phyloP scores from a whole-genome alignment of 2,113 vertebrate genomes.

The Pica pica region DNA sequence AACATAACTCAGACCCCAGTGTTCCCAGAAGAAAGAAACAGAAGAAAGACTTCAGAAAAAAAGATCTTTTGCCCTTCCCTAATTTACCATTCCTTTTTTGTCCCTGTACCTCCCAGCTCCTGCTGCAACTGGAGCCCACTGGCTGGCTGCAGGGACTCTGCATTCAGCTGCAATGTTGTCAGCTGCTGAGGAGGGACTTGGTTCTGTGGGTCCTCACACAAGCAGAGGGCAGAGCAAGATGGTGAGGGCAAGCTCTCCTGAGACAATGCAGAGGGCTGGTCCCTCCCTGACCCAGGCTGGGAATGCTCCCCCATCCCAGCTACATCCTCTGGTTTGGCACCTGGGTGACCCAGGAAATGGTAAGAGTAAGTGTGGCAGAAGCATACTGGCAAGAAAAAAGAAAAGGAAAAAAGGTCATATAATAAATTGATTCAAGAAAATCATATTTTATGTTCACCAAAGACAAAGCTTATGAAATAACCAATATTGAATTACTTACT shows the following conservation, averaged over 20 bases:
- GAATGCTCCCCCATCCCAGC: neutral
- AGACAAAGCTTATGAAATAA: constrained; percentile 23
- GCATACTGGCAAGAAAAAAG: neutral
- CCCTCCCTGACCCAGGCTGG: neutral
- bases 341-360: neutral
- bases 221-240: neutral
- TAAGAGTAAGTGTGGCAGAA: neutral
- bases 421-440: neutral
- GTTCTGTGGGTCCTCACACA: neutral
- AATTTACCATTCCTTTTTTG: neutral
- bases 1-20: neutral
- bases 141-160: accelerated
- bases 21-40: neutral
- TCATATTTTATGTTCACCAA: neutral
- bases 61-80: neutral
- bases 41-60: neutral
- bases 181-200: accelerated
- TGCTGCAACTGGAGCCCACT: neutral
- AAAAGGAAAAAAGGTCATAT: neutral
- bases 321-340: neutral
- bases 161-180: neutral
- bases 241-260: accelerated
- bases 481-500: neutral
- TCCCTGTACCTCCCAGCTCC: neutral
- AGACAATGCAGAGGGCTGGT: neutral